Evolutionary conservation across 1,140 invertebrate species (phyloP), one percentile per base, ranked within the genome.

Genomic region (Sipha flava): DNA sequence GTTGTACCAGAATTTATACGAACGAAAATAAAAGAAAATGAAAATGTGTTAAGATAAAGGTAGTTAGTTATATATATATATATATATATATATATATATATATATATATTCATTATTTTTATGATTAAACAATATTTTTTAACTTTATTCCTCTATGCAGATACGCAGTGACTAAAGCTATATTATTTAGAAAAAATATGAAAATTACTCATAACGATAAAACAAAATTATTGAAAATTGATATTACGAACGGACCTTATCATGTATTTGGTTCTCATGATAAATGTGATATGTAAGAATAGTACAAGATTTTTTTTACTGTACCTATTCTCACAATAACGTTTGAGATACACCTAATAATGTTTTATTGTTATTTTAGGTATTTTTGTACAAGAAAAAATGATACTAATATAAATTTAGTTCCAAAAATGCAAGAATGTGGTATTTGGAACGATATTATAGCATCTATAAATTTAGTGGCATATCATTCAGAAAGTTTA

Each of bases 261-360:
- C 59, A 64, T 64, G 21, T 62, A n/a, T 66, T 66, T 66, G 62
- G 62, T n/a, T 40, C 9, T 40, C 62, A 66, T 40, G 62, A 66
- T 16, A 40, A 66, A 66, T 40, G 62, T 64, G 59, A 34, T 37
- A 37, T n/a, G 59, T 59, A 37, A 37, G 16, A 9, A 18, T 12
- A 64, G 37, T 7, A 37, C 34, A 34, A 31, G 18, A 62, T 7
- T 62, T 12, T 18, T 18, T 6, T 62, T 34, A 34, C 7, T 9
- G 7, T 62, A n/a, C 4, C 23, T 54, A 54, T 43, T 3, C 40
- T 5, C 14, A 43, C 16, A 31, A 16, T 59, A 59, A 29, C 3
- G 18, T 29, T 62, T 62, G n/a, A n/a, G n/a, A 34, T 18, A 16
- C 34, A 62, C 9, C 5, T 29, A 62, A n/a, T n/a, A 62, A 34